Evolutionary conservation across 2,888 invertebrate species (phyloP), one percentile per base, ranked within the genome.

Genomic region (Gastrophysa polygoni): DNA sequence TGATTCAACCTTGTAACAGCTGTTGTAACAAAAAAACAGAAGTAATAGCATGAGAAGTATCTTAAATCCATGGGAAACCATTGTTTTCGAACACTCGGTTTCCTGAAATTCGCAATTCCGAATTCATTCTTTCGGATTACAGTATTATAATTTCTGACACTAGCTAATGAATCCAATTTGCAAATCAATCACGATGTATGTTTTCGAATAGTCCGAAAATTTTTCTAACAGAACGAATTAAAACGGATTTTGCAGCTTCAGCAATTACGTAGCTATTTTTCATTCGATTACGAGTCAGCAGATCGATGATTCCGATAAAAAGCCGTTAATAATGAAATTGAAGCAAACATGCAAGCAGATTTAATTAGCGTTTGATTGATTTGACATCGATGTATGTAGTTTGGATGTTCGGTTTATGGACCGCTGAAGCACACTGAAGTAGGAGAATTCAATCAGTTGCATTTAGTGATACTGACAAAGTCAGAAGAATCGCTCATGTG

Each of bases 181-280:
- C 7, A 5, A 24, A 24, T 24, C 7, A n/a, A 3, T 24, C 24
- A 29, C 43, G 57, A 57, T 52, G 52, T 43, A 38, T 17, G 48
- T 54, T 58, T 54, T 58, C 14, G 5, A 43, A 47, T 47, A 21
- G 29, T 58, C 56, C 57, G 32, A 54, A 54, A 47, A 55, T 66
- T 61, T 61, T 57, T 59, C 54, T n/a, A n/a, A n/a, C n/a, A n/a
- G 55, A 61, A 51, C 51, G 44, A 62, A 59, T 61, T n/a, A n/a
- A n/a, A n/a, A n/a, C 58, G 49, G 50, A 59, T 46, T 54, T 54
- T 59, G 46, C 54, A 6, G 46, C 51, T 17, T 61, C 61, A 63
- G 66, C 51, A 58, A 57, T 64, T 61, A 59, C 59, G 59, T 47
- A 18, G 57, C 58, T 51, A 64, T 64, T 61, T 67, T 66, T 64